phyloP scores from a whole-genome alignment of 2,113 vertebrate species.

The Mystacornis crossleyi region DNA sequence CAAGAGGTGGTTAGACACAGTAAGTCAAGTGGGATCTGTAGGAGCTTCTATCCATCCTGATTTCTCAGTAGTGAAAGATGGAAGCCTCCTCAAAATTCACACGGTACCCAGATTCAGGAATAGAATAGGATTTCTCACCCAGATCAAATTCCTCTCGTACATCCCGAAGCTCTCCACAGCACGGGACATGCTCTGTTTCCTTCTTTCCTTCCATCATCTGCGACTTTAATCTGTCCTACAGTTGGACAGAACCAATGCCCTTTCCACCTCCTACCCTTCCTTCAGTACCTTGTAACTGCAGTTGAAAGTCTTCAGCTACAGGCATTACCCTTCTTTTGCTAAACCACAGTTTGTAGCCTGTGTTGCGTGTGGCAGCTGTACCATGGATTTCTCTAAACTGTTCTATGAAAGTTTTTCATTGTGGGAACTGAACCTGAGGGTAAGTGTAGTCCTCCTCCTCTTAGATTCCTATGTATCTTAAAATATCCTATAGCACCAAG shows the following conservation, averaged over 20 bases:
- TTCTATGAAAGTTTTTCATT: not conserved
- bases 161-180: rapidly evolving
- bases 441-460: not conserved
- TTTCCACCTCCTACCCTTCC: not conserved
- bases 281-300: not conserved
- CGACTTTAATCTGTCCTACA: not conserved
- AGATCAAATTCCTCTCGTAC: not conserved
- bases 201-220: not conserved
- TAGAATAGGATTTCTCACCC: not conserved
- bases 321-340: not conserved
- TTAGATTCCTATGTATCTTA: not conserved
- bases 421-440: not conserved
- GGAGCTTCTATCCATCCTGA: not conserved
- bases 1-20: not conserved
- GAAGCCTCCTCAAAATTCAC: not conserved
- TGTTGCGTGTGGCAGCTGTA: not conserved
- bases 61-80: not conserved
- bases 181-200: not conserved
- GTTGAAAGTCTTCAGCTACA: not conserved
- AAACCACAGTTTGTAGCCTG: not conserved
- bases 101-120: not conserved
- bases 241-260: not conserved
- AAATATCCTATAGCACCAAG: not conserved
- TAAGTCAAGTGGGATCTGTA: not conserved
- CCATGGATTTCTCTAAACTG: not conserved